Base-by-base conservation (phyloP, 2,113 vertebrate species). In the Pollachius pollachius region DNA sequence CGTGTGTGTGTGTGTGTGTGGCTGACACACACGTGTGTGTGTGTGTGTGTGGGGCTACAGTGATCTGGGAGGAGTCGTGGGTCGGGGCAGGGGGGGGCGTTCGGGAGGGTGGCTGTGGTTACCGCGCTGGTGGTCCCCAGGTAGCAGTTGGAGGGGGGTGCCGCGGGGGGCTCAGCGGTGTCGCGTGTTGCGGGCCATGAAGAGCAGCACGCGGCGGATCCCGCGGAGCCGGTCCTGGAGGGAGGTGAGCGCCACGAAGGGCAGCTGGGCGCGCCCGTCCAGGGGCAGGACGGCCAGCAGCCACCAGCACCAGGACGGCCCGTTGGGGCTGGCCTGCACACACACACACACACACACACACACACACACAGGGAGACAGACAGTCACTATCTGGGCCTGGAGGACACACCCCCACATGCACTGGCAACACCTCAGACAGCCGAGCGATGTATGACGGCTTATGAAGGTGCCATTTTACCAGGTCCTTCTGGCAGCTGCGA, bases 231-330 rank as follows among this genome's bases (percentile, higher is more conserved):
- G 91, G 75, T 96, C 94, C 75, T 94, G 96, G 57, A 96, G 91
- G 0, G 93, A 95, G 8, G 92, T 95, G 93, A 96, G 93, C 59
- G 95, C 91, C 4, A 97, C 78, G 66, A 96, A 95, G 0, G 94
- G 94, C 71, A 97, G 91, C 82, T 97, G 95, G 74, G 96, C 95
- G 78, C 94, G 91, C 71, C 89, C 93, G 60, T 96, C 96, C 69
- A 97, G 69, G 0, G 96, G 95, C 69, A 97, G 82, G 72, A 97
- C 94, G 0, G 93, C 95, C 68, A 97, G 85, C 59, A 96, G 81
- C 95, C 95, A 97, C 94, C 96, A 98, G 80, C 94, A 95, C 96
- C 97, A 98, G 0, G 92, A 92, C 11, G 97, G 96, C 15, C 95
- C 96, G 63, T 91, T 93, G 0, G 94, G 92, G 83, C 92, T 94